A percentile compares a stretch with the other conserved stretches of the same genome.
Conservation (phyloP, 2,888 invertebrate species). For the Bruchidius siliquastri region DNA sequence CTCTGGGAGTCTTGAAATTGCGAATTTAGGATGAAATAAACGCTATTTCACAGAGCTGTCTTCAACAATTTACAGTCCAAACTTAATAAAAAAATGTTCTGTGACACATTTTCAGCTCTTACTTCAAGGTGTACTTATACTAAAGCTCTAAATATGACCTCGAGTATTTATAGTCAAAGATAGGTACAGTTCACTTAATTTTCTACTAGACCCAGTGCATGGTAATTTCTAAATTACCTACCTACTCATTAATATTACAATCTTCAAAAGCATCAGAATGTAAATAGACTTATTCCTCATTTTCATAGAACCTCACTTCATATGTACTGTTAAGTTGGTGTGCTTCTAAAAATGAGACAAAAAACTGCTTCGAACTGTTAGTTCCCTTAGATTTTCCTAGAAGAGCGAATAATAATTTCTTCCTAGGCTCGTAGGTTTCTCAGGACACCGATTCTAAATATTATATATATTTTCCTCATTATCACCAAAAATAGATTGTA, state of each 20-base stretch:
- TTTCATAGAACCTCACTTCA: background rate
- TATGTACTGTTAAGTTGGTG: background rate
- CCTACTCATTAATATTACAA: slow-evolving; percentile 9
- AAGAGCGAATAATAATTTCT: too few relatives aligned
- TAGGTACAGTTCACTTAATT: slow-evolving; percentile 7
- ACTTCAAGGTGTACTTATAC: background rate
- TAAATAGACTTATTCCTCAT: background rate
- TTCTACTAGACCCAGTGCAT: slow-evolving; percentile 7
- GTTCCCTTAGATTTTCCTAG: too few relatives aligned
- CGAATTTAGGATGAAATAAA: too few relatives aligned
- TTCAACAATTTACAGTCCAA: too few relatives aligned
- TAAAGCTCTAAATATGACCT: background rate
- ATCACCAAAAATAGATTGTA: too few relatives aligned
- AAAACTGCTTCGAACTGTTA: too few relatives aligned
- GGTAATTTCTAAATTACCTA: slow-evolving; percentile 13
- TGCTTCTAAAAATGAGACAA: background rate
- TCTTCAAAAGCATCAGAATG: background rate
- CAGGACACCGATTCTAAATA: too few relatives aligned
- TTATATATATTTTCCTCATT: too few relatives aligned
- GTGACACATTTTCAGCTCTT: background rate
- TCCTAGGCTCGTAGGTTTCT: too few relatives aligned
- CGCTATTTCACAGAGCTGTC: too few relatives aligned
- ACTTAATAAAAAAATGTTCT: too few relatives aligned
- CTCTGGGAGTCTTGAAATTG: too few relatives aligned
- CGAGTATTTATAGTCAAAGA: background rate